Evolutionary conservation across 2,113 vertebrate genomes (phyloP).

Genomic region (Pseudorectes ferrugineus): DNA sequence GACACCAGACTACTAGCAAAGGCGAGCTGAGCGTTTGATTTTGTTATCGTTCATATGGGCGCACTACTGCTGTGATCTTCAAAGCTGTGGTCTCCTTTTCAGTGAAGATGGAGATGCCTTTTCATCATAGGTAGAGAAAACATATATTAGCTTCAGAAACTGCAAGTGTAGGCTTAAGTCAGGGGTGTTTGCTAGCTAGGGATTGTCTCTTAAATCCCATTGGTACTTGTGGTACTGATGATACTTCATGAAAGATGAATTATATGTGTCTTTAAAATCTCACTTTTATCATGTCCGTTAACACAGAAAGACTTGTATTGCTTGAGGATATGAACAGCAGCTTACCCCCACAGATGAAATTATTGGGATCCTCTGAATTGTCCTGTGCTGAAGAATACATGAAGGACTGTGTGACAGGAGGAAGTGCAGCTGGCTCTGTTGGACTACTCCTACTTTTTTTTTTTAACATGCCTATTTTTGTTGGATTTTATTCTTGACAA

Average conservation of each 20-base stretch:
- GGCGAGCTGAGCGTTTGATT: not conserved
- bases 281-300: not conserved
- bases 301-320: not conserved
- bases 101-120: not conserved
- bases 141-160: not conserved
- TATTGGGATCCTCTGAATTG: not conserved
- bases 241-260: not conserved
- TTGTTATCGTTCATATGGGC: not conserved
- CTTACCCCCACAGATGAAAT: not conserved
- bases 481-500: conserved; percentile 41
- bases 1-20: not conserved
- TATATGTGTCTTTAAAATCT: not conserved
- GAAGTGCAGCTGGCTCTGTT: not conserved
- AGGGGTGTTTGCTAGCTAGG: not conserved
- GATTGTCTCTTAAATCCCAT: not conserved
- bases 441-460: not conserved
- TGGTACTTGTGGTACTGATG: not conserved
- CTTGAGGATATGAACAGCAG: not conserved
- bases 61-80: not conserved
- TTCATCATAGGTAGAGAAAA: not conserved
- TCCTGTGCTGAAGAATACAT: not conserved
- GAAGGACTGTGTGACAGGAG: not conserved
- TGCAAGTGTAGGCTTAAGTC: not conserved
- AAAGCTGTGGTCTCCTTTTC: not conserved
- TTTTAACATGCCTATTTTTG: conserved; percentile 26